phyloP scores from a whole-genome alignment of 1,140 invertebrate species.

The Chelonus insularis region DNA sequence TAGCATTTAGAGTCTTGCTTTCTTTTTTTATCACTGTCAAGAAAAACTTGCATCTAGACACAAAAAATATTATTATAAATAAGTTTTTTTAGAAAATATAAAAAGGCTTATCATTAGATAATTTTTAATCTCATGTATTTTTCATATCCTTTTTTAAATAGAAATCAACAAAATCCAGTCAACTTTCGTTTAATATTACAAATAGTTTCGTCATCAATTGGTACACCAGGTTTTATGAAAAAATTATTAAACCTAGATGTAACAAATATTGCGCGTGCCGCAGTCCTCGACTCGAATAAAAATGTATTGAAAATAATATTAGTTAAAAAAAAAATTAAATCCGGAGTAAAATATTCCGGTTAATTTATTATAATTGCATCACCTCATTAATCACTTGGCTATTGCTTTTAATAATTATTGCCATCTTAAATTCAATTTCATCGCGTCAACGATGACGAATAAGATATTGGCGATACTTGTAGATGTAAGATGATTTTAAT shows the following conservation, averaged over 20 bases:
- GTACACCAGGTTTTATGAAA: background rate
- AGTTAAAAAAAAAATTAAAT: background rate
- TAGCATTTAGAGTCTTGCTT: too few species aligned
- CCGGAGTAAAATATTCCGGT: background rate
- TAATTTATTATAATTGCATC: background rate
- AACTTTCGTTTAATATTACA: background rate
- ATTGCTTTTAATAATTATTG: conserved; percentile 3
- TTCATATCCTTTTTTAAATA: background rate
- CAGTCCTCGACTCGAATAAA: background rate
- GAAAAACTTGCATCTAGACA: background rate
- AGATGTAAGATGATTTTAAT: background rate
- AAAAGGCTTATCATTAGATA: background rate
- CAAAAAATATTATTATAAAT: background rate
- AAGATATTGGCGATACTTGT: background rate
- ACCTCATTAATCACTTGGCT: background rate
- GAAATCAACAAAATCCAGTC: background rate
- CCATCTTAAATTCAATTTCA: background rate
- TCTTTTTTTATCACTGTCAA: background rate
- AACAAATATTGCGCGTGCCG: background rate
- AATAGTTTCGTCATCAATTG: background rate
- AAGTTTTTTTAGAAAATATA: background rate
- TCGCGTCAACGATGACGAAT: background rate
- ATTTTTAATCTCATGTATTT: background rate
- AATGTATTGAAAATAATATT: background rate
- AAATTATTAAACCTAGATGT: background rate